These are phyloP conservation scores for Hylaeus anthracinus DNA, from an alignment of 1,140 invertebrate genomes.

Conservation along the genomic window DNA sequence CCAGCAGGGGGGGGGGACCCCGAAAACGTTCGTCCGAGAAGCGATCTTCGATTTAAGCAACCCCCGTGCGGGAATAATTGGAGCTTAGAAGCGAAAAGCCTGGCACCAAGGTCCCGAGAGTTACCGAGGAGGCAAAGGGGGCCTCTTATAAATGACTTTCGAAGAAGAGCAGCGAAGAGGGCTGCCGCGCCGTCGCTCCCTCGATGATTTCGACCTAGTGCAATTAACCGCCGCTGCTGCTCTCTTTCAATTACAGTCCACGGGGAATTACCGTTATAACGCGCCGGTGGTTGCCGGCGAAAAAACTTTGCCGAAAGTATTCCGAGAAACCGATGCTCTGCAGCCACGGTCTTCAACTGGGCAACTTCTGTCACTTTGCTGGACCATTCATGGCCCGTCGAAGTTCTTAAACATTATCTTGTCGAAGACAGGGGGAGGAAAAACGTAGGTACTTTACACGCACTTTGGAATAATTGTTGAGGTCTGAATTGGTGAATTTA, in stretches of 20 bases:
- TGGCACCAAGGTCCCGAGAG: slow-evolving; percentile 25
- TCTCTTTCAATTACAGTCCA: slow-evolving; percentile 69
- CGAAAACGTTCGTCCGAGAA: too few relatives aligned
- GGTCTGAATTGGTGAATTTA: too few relatives aligned
- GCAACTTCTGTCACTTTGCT: slow-evolving; percentile 23
- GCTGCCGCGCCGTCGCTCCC: slow-evolving; percentile 45
- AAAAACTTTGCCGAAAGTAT: slow-evolving; percentile 51
- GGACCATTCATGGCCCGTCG: too few relatives aligned
- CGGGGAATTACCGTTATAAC: slow-evolving; percentile 67
- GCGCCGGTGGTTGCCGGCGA: slow-evolving; percentile 55
- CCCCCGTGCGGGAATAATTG: slow-evolving; percentile 56
- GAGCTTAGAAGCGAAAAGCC: slow-evolving; percentile 51
- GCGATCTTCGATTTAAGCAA: too few relatives aligned
- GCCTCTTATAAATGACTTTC: slow-evolving; percentile 65
- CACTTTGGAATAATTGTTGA: too few relatives aligned
- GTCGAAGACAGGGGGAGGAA: too few relatives aligned
- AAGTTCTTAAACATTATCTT: too few relatives aligned
- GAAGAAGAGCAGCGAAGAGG: slow-evolving; percentile 52
- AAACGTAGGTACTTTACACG: too few relatives aligned
- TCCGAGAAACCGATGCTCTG: slow-evolving; percentile 38
- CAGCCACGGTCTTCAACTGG: neutral
- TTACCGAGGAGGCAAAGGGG: slow-evolving; percentile 17
- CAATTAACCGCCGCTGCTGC: slow-evolving; percentile 67
- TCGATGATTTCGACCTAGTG: slow-evolving; percentile 66
- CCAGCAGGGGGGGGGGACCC: too few relatives aligned